Evolutionary conservation across 2,797 vertebrate species (phyloP), one percentile per base, ranked within the genome.

Genomic region (Brotula barbata): DNA sequence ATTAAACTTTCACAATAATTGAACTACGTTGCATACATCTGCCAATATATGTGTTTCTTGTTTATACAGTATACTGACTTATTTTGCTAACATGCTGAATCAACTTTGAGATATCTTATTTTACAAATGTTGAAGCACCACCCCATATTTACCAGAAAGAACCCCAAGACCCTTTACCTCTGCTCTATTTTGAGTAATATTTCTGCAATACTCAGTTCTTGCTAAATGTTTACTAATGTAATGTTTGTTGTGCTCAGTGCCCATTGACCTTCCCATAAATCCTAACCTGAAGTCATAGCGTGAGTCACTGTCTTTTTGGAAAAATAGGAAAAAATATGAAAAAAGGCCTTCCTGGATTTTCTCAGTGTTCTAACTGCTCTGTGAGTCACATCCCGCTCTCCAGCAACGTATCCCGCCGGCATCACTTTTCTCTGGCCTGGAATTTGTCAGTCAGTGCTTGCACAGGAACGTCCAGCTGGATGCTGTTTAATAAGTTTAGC

Each of bases 381-480:
- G 28, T 81, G 73, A 86, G 74, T 89, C 85, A 83, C 73, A 64
- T 82, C 64, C 80, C 50, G 71, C 66, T 78, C 58, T 67, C 39
- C 51, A 77, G 59, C 75, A 54, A 64, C 71, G 70, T 74, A 74
- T 77, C 71, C 75, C 77, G 63, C 58, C 46, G 64, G 75, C 77
- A 79, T 80, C 62, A 31, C 69, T 80, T 80, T 71, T 65, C 73
- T 67, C 55, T 50, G 59, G 57, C 14, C 82, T 77, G 82, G 73
- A 78, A 60, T 85, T 36, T 77, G 70, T 83, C 75, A 71, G 65
- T 78, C 44, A 53, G 60, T 22, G 44, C 51, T 39, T 17, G 42
- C 47, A 56, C 66, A 67, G 57, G 11, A 78, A 59, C 34, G 44
- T 73, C 37, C 71, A 78, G 74, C 71, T 81, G 81, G 68, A 73